Base-by-base conservation (phyloP, 2,797 vertebrate species). In the Epinephelus awoara region DNA sequence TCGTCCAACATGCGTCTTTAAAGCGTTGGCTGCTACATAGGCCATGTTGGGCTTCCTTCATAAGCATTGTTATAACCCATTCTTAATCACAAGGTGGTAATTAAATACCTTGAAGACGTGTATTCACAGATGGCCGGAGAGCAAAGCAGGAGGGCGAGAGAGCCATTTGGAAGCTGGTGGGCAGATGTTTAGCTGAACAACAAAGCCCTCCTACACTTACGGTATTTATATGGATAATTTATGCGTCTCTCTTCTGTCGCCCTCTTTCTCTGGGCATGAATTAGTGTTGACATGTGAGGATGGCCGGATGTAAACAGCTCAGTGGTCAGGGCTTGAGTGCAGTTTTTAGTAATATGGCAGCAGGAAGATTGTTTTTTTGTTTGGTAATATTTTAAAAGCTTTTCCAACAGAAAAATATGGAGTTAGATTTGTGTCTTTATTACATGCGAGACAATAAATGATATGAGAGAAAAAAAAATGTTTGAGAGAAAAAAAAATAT, bases 51-150 rank as follows among this genome's bases (percentile, higher is more conserved):
- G 67, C 67, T 72, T 42, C 25, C 17, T 47, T 64, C 23, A 13
- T 2, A 46, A 10, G 17, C 27, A 21, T 64, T 18, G 21, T 58
- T 59, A 64, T 50, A 68, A 69, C 2, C 50, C n/a, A 49, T n/a
- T 74, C 57, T 46, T 58, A 61, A 67, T 65, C 67, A 65, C 34
- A 10, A 59, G 34, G 21, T 34, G 15, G 29, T 66, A 44, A 87
- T 82, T 63, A 58, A 67, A 75, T 49, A 75, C 38, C 67, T 55
- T 27, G 10, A 51, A n/a, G 68, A 44, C 2, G 40, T 70, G n/a
- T 57, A 19, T 67, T 77, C 67, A 67, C 49, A 75, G 46, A 62
- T 62, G 55, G 21, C 13, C 21, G 34, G 23, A 47, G 44, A 82
- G 38, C 46, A 34, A 49, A 64, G 25, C 50, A 73, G 49, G 25